These are phyloP conservation scores for Camelus dromedarius DNA, from an alignment of 2,113 vertebrate genomes.

Conservation along the genomic window DNA sequence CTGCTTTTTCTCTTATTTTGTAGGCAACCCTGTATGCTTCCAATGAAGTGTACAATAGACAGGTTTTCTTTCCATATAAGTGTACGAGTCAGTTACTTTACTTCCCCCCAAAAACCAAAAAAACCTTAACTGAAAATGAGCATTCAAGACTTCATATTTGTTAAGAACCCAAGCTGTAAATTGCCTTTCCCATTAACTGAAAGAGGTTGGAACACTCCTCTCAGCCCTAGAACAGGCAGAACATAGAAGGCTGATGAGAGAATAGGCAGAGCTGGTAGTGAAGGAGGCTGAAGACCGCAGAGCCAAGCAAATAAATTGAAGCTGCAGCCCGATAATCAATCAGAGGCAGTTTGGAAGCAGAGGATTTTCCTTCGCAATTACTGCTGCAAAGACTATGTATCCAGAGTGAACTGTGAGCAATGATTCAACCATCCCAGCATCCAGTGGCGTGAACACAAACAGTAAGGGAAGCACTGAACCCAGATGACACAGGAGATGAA, in stretches of 20 bases:
- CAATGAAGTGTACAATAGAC: neutral
- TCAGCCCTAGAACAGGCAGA: neutral
- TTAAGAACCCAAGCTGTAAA: neutral
- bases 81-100: neutral
- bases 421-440: neutral
- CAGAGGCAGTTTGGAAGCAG: neutral
- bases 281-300: neutral
- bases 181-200: neutral
- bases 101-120: neutral
- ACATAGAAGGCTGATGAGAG: neutral
- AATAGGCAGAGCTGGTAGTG: neutral
- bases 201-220: neutral
- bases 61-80: neutral
- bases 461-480: neutral
- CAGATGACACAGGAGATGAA: neutral
- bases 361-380: neutral
- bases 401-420: neutral
- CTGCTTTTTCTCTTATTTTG: neutral
- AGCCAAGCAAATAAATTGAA: slow-evolving; percentile 13
- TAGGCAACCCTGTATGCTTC: neutral
- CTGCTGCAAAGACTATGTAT: neutral
- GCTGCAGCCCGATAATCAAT: neutral
- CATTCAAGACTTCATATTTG: neutral
- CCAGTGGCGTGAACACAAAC: neutral
- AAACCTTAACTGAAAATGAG: neutral